phyloP scores from a whole-genome alignment of 2,113 vertebrate species.

The Taurulus bubalis region DNA sequence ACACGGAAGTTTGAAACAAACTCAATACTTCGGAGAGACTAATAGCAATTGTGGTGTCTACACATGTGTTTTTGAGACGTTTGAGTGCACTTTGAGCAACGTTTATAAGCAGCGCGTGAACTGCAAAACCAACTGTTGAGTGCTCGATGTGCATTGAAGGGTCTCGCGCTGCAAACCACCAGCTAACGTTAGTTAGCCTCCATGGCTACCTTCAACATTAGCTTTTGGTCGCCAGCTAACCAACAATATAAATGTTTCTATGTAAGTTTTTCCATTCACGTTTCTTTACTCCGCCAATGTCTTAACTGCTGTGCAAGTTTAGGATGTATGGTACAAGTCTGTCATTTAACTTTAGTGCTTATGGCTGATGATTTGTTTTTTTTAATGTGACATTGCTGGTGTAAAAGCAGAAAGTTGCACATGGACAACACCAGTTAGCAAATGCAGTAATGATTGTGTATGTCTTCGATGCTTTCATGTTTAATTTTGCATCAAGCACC shows the following conservation, averaged over 20 bases:
- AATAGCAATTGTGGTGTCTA: conserved; percentile 4
- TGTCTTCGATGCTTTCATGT: background rate
- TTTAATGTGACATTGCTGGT: conserved; percentile 9
- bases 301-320: background rate
- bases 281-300: background rate
- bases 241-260: conserved; percentile 32
- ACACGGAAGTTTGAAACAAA: conserved; percentile 79
- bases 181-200: conserved; percentile 73
- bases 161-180: conserved; percentile 60
- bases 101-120: conserved; percentile 31
- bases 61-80: conserved; percentile 31
- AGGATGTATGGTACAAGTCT: background rate
- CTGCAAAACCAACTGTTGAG: conserved; percentile 67
- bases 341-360: background rate
- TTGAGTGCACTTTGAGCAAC: conserved; percentile 40
- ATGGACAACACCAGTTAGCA: background rate
- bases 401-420: background rate
- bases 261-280: conserved; percentile 48
- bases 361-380: background rate
- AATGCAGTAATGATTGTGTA: background rate
- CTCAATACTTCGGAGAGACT: conserved; percentile 10
- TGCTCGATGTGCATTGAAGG: conserved; percentile 58
- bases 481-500: background rate
- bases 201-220: conserved; percentile 71
- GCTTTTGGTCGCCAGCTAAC: conserved; percentile 55